phyloP scores from a whole-genome alignment of 2,888 invertebrate genomes.

The Synergus laeviventris region DNA sequence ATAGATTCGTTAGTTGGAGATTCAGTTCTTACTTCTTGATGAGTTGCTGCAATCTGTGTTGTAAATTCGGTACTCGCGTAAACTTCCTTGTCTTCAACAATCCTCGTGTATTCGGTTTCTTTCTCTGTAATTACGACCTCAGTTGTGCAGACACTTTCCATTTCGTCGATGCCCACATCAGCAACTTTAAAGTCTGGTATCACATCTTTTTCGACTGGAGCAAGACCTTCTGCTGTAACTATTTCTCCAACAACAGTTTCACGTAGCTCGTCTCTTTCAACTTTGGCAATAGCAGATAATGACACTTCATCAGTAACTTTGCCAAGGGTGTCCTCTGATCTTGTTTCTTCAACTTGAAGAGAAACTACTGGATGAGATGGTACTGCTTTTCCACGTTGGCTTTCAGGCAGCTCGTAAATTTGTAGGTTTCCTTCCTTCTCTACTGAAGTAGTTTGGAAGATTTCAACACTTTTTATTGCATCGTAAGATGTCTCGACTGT shows the following conservation, averaged over 20 bases:
- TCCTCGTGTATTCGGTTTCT: constrained; percentile 75
- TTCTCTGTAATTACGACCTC: constrained; percentile 77
- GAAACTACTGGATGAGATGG: constrained; percentile 78
- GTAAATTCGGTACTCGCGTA: constrained; percentile 76
- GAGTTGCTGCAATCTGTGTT: constrained; percentile 77
- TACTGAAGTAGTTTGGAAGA: constrained; percentile 80
- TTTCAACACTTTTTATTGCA: constrained; percentile 80
- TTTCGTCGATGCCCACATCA: constrained; percentile 72
- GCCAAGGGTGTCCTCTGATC: constrained; percentile 75
- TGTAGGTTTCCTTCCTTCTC: constrained; percentile 82
- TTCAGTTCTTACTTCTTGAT: constrained; percentile 76
- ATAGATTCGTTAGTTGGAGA: constrained; percentile 73
- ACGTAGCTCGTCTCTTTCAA: constrained; percentile 72
- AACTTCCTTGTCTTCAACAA: constrained; percentile 71
- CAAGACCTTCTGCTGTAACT: constrained; percentile 78
- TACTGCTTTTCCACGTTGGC: constrained; percentile 77
- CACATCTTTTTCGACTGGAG: constrained; percentile 72
- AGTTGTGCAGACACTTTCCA: constrained; percentile 77
- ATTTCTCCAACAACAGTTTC: constrained; percentile 78
- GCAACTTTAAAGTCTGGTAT: constrained; percentile 75
- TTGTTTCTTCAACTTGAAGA: constrained; percentile 76
- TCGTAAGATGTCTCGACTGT: constrained; percentile 77
- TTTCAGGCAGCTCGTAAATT: constrained; percentile 78
- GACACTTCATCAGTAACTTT: constrained; percentile 74
- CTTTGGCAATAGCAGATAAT: constrained; percentile 75